Evolutionary conservation across 92 coral and sea anemone genomes (phyloP).

Genomic region (Bergia sp.): DNA sequence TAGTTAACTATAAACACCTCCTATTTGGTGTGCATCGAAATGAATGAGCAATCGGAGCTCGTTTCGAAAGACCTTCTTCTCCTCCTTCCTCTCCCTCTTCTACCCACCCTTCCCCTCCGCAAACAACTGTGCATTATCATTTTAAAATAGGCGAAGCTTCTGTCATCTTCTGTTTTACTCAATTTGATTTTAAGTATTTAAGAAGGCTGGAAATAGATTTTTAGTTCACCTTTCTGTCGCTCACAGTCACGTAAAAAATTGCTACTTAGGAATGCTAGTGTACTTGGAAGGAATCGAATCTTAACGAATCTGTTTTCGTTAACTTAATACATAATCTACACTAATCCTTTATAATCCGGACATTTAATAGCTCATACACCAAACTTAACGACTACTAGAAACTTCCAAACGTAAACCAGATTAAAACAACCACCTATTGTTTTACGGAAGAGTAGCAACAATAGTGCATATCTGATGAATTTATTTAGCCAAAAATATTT

Average conservation of each 20-base stretch:
- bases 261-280: background rate
- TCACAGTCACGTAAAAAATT: background rate
- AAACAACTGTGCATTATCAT: too few species aligned
- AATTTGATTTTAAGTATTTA: too few species aligned
- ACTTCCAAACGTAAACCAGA: background rate
- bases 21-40: too few species aligned
- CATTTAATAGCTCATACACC: background rate
- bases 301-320: background rate
- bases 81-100: background rate
- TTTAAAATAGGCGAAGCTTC: too few species aligned
- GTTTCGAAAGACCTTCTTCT: too few species aligned
- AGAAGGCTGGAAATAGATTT: too few species aligned
- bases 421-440: background rate
- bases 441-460: background rate
- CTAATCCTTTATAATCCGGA: slow-evolving; percentile 4
- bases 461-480: background rate
- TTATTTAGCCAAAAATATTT: background rate
- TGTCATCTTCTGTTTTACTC: background rate
- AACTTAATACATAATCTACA: background rate
- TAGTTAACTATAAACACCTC: too few species aligned
- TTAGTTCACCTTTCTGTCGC: background rate
- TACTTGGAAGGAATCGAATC: background rate
- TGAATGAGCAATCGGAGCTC: too few species aligned
- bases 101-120: too few species aligned
- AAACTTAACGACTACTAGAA: slow-evolving; percentile 14